These are phyloP conservation scores for Sterna hirundo DNA, from an alignment of 2,113 vertebrate genomes.

Conservation along the genomic window DNA sequence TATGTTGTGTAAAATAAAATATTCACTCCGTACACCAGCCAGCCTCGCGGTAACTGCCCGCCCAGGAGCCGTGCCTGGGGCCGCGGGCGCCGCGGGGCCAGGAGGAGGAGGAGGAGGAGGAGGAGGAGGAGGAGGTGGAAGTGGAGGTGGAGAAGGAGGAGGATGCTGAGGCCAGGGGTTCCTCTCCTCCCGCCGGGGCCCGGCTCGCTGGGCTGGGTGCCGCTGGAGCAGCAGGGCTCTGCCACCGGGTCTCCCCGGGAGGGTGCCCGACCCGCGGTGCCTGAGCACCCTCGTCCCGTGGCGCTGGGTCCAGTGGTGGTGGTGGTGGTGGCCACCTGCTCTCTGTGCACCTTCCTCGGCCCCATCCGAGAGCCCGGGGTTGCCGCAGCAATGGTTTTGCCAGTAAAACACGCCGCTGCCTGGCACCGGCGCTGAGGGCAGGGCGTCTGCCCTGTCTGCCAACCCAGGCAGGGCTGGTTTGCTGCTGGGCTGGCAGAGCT, in stretches of 20 bases:
- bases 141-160: neutral
- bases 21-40: slow-evolving; percentile 73
- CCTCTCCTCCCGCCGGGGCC: accelerated
- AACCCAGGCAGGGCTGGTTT: accelerated
- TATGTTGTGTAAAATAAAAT: slow-evolving; percentile 93
- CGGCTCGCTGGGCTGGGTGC: neutral
- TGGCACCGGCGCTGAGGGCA: neutral
- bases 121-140: neutral
- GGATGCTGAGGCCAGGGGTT: accelerated
- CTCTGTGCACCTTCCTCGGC: neutral
- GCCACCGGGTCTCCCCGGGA: accelerated
- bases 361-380: neutral
- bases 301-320: neutral
- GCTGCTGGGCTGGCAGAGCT: neutral
- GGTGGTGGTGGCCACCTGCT: neutral
- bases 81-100: neutral
- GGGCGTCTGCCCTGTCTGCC: neutral
- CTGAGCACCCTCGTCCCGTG: accelerated
- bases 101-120: neutral
- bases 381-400: neutral
- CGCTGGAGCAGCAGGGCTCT: accelerated
- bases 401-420: neutral
- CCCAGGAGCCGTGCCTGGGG: neutral
- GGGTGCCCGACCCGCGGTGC: accelerated
- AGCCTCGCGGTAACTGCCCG: slow-evolving; percentile 58